Base-by-base conservation (phyloP, 2,888 invertebrate genomes). In the Rhorus exstirpatorius region DNA sequence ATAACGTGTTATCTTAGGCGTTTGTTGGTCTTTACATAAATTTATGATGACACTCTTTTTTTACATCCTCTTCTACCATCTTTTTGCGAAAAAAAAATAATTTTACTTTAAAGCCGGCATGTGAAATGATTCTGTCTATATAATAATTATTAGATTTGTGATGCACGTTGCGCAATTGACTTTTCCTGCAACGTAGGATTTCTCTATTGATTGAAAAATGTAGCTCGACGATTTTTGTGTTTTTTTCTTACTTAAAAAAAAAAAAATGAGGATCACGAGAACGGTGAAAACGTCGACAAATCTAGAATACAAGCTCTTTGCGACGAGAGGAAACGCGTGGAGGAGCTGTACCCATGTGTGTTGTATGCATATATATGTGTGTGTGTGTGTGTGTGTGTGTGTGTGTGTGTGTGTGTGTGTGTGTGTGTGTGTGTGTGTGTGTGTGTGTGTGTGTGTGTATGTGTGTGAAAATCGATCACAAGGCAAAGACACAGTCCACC, bases 381-480 rank as follows among this genome's bases (percentile, higher is more conserved):
- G n/a, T 19, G 61, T 61, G 7, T 41, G n/a, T 19, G 19, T 10
- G 21, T 49, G 46, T 49, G 10, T n/a, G 35, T 41, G 17, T 41
- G n/a, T 19, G 61, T 61, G 7, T 41, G n/a, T 19, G 19, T 10
- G 21, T 49, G 46, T 49, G 10, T 58, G n/a, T 31, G 17, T 14
- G 14, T 8, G 14, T 41, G 24, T 44, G 8, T 51, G 35, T 35
- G 35, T 38, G 35, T 17, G 10, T 41, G 10, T n/a, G 24, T 58
- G 38, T 60, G 7, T 19, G 7, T 6, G 24, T 24, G 35, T 41
- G 17, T 41, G n/a, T 19, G 61, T 61, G 7, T 41, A 8, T 19
- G 19, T 10, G 21, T 49, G 46, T 49, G 10, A 89, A 89, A 89
- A 90, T 90, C 90, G 90, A 90, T 90, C 90, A 91, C 87, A 53